These are phyloP conservation scores for Pentamera pediparva DNA, from an alignment of 53 echinoderm and acorn worm genomes.

Conservation along the genomic window DNA sequence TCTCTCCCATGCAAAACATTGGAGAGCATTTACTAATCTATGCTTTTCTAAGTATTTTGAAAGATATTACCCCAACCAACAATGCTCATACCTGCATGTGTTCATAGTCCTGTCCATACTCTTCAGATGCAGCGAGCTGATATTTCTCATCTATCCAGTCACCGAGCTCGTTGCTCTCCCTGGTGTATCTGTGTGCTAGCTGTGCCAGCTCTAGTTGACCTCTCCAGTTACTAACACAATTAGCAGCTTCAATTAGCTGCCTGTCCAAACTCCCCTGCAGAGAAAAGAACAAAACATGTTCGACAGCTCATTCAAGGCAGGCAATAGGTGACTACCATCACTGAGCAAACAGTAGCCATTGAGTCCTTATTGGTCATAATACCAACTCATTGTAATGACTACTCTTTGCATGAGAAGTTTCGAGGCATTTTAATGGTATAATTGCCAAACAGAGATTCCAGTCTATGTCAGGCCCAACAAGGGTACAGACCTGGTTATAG, in stretches of 20 bases:
- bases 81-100: constrained; percentile 53
- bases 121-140: constrained; percentile 78
- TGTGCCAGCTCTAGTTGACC: constrained; percentile 68
- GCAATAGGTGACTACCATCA: neutral
- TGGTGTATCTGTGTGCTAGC: constrained; percentile 69
- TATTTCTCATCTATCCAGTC: constrained; percentile 93
- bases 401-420: too few species aligned
- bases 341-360: too few species aligned
- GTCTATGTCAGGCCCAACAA: too few species aligned
- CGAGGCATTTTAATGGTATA: too few species aligned
- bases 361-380: too few species aligned
- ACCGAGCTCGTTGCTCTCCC: constrained; percentile 89
- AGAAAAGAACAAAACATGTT: neutral
- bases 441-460: too few species aligned
- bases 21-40: too few species aligned
- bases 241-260: constrained; percentile 47
- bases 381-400: too few species aligned
- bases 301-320: neutral
- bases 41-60: too few species aligned
- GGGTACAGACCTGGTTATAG: too few species aligned
- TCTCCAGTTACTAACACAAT: constrained; percentile 43
- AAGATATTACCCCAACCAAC: too few species aligned
- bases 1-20: too few species aligned
- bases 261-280: constrained; percentile 50
- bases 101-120: constrained; percentile 91